These are phyloP conservation scores for Dicyrtomina minuta DNA, from an alignment of 2,888 invertebrate species.

Conservation along the genomic window DNA sequence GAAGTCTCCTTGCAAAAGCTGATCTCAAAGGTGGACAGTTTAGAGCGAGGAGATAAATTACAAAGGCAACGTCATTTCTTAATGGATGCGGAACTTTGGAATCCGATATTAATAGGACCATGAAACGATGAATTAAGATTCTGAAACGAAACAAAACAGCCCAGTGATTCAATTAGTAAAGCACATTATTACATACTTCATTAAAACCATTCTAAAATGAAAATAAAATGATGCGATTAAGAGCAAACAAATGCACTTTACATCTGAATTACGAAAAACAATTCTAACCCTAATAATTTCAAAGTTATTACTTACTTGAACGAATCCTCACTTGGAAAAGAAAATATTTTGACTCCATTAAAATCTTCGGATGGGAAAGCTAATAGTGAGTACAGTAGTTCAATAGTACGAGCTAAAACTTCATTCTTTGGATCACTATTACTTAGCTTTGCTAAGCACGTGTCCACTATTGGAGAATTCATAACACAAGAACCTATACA, in stretches of 20 bases:
- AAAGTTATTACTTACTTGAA: slow-evolving; percentile 45
- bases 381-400: slow-evolving; percentile 40
- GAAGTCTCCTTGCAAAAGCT: slow-evolving; percentile 25
- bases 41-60: slow-evolving; percentile 9
- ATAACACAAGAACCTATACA: slow-evolving; percentile 28
- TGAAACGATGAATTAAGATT: slow-evolving; percentile 19
- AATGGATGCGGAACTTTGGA: neutral
- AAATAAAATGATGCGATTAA: no score
- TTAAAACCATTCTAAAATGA: no score
- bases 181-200: no score
- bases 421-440: slow-evolving; percentile 31
- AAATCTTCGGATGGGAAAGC: neutral
- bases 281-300: no score
- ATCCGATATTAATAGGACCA: neutral
- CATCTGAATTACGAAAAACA: no score
- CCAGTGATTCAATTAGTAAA: no score
- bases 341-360: slow-evolving; percentile 4
- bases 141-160: neutral
- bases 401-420: slow-evolving; percentile 36
- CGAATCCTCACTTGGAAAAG: slow-evolving; percentile 20
- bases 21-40: slow-evolving; percentile 31
- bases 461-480: slow-evolving; percentile 37
- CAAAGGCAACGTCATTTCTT: slow-evolving; percentile 14
- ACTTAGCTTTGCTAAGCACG: slow-evolving; percentile 36
- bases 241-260: no score